A percentile compares a stretch with the other conserved stretches of the same genome.
Evolutionary conservation across 2,888 invertebrate species (phyloP).

Genomic region (Lacanobia wlatinum): DNA sequence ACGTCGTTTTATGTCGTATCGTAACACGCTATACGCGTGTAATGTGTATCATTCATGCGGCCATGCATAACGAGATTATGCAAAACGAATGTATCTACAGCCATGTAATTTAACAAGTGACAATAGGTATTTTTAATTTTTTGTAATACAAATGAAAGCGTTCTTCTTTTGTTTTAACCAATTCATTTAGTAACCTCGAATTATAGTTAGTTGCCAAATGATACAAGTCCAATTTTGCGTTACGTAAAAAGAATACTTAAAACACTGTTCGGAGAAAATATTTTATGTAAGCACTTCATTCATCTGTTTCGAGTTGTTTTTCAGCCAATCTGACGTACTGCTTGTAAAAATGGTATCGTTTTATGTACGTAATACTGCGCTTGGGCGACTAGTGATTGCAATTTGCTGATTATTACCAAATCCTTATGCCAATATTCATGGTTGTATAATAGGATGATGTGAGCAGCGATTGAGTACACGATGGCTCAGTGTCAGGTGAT

Average conservation of each 20-base stretch:
- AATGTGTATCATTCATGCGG: constrained; percentile 25
- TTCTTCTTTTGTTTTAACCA: background rate
- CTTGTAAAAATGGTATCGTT: no score
- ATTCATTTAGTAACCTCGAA: background rate
- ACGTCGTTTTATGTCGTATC: constrained; percentile 17
- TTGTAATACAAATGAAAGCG: background rate
- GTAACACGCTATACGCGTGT: constrained; percentile 8
- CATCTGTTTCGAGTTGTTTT: no score
- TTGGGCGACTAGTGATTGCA: no score
- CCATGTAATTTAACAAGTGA: constrained; percentile 2
- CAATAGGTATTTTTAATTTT: background rate
- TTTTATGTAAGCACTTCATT: no score
- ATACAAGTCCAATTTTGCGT: background rate
- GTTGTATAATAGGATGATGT: no score
- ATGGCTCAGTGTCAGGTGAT: no score
- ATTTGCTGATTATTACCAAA: no score
- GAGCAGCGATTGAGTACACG: no score
- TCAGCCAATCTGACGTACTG: no score
- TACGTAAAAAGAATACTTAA: background rate
- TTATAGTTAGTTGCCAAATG: background rate
- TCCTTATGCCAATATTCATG: no score
- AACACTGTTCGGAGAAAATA: background rate
- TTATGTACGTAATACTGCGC: no score
- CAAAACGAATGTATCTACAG: background rate
- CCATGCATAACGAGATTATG: constrained; percentile 34